Evolutionary conservation across 2,888 invertebrate species (phyloP), one percentile per base, ranked within the genome.

Genomic region (Ectobius pallidus): DNA sequence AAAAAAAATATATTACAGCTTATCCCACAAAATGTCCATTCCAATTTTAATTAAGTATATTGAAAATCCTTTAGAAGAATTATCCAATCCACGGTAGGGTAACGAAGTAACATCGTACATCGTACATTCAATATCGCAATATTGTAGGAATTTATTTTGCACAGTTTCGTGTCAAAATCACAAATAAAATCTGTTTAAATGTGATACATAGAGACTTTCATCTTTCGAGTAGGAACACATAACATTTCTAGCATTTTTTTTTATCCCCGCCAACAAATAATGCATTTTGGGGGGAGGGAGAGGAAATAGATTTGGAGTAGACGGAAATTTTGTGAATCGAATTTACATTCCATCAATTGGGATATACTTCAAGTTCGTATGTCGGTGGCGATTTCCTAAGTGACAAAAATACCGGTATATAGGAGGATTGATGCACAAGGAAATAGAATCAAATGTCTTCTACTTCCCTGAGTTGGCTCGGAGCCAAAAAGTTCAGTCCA

Each of bases 241-340:
- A 58, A 30, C 22, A 16, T 14, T 30, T n/a, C 58, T 58, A 58
- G n/a, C 58, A 14, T 58, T 30, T 58, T 30, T 58, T 25, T n/a
- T 46, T n/a, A n/a, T n/a, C n/a, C n/a, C n/a, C 44, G 6, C 25
- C 27, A 27, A 44, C 42, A 42, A 42, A 46, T 27, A 44, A 9
- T 27, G n/a, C 22, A 27, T 65, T 46, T 27, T 44, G 25, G 22
- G n/a, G n/a, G n/a, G n/a, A n/a, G n/a, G n/a, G n/a, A 27, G 20
- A 30, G 65, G 65, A 65, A 65, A 65, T 65, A 46, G 65, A 65
- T 65, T 44, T 46, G n/a, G 46, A 18, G 65, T 16, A 44, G 65
- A 46, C 65, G 65, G 65, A 65, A 65, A 65, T 65, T 65, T 46
- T 18, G 65, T 44, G 30, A 65, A 30, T 44, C 11, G 65, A 44